These are phyloP conservation scores for Chaetogeoica ovagalla DNA, from an alignment of 2,888 invertebrate species.

Conservation along the genomic window DNA sequence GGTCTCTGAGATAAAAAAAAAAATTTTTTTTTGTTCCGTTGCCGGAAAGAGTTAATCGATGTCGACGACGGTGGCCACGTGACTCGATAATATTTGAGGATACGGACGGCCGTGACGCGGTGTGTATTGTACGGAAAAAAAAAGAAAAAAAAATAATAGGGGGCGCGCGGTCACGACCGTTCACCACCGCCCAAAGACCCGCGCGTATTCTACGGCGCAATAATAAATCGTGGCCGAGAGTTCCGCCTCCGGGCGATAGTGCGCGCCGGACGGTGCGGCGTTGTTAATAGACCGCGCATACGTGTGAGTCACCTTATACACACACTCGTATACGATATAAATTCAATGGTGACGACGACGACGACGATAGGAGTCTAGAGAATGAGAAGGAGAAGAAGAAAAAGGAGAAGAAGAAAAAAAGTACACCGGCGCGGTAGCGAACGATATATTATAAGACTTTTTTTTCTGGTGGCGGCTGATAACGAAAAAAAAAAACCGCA, in stretches of 20 bases:
- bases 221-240: conserved; percentile 36
- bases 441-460: conserved; percentile 36
- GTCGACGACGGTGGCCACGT: conserved; percentile 16
- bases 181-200: conserved; percentile 27
- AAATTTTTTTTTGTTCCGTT: neutral
- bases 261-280: neutral
- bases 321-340: too few species aligned
- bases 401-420: neutral
- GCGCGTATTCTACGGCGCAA: too few species aligned
- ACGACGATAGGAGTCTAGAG: neutral
- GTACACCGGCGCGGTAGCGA: neutral
- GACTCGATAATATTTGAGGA: conserved; percentile 25
- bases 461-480: conserved; percentile 34
- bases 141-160: too few species aligned
- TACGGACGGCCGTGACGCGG: too few species aligned
- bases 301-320: too few species aligned
- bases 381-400: too few species aligned
- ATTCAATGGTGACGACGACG: neutral
- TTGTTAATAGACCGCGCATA: neutral
- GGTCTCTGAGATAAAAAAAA: conserved; percentile 21
- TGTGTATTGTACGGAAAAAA: too few species aligned
- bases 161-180: conserved; percentile 24
- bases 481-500: conserved; percentile 13
- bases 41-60: conserved; percentile 45
- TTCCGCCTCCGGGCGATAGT: conserved; percentile 30